Evolutionary conservation across 35 echinoderm and acorn worm species (phyloP).

Genomic region (Ptychodera flava): DNA sequence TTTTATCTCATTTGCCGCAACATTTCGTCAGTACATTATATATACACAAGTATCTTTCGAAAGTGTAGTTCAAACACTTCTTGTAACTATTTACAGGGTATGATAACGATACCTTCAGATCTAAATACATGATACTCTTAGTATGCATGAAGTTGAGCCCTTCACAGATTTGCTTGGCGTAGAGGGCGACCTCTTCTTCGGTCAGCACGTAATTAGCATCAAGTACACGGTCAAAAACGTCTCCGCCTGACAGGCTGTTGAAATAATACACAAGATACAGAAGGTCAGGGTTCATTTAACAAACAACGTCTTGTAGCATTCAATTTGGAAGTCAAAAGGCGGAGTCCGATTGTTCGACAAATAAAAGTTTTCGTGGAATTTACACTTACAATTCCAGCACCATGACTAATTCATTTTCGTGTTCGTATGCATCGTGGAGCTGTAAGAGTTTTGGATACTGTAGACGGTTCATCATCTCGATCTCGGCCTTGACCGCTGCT

Average conservation of each 20-base stretch:
- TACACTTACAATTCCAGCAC: constrained; percentile 90
- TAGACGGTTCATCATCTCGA: constrained; percentile 63
- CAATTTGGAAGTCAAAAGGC: no score
- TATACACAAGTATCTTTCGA: no score
- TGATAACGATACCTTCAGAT: constrained; percentile 60
- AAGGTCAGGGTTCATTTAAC: not conserved
- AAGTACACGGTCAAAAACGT: constrained; percentile 79
- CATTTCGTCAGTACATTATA: no score
- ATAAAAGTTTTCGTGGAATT: not conserved
- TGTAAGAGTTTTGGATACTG: constrained; percentile 79
- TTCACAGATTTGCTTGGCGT: constrained; percentile 87
- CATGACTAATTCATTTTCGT: constrained; percentile 68
- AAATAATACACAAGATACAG: not conserved
- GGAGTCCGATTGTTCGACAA: no score
- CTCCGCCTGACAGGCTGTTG: constrained; percentile 78
- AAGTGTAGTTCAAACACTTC: no score
- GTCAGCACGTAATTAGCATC: constrained; percentile 48
- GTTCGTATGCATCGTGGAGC: constrained; percentile 81
- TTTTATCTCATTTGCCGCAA: no score
- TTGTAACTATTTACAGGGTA: no score
- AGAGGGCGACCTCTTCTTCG: constrained; percentile 71
- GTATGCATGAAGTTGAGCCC: constrained; percentile 85
- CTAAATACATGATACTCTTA: constrained; percentile 94
- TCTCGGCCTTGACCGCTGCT: constrained; percentile 62
- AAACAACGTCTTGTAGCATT: no score